Base-by-base conservation (phyloP, 2,797 vertebrate species). In the Hypotaenidia philippensis region DNA sequence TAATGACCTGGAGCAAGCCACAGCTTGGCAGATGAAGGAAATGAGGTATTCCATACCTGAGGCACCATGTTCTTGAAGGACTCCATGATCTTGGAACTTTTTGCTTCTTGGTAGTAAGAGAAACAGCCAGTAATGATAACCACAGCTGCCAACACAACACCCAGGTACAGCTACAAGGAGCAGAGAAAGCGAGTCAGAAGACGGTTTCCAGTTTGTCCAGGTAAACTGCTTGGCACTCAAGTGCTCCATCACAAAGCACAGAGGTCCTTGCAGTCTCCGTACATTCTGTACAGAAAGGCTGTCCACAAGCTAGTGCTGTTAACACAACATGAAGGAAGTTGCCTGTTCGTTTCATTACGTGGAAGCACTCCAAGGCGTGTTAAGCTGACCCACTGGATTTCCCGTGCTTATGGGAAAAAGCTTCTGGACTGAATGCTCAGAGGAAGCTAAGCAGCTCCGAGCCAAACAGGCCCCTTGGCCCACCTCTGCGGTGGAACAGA, bases 91-190 rank as follows among this genome's bases (percentile, higher is more conserved):
- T 99, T 99, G 36, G 99, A 99, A 97, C 99, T 99, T 97, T 99
- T 99, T 38, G 99, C 99, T 94, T 99, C 99, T 98, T 99, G 99
- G 95, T 99, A 99, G 87, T 99, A 99, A 29, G 99, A 99, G 98
- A 99, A 99, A 70, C 99, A 99, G 45, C 99, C 99, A 94, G 99
- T 99, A 98, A 99, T 99, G 98, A 99, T 99, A 96, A 99, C 99
- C 3, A 99, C 99, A 87, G 99, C 99, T 27, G 99, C 98, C 32
- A 99, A 98, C 83, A 99, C 99, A 45, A 99, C 93, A 76, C 99
- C 99, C 44, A 99, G 98, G 93, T 99, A 99, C 86, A 99, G 97
- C 99, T 99, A 82, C 13, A 94, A 80, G 31, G 17, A 92, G 14
- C 66, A 93, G 57, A 94, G 31, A 91, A 86, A 79, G n/a, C 10